Conservation (phyloP, 2,888 invertebrate genomes). For the Camptogramma bilineatum region DNA sequence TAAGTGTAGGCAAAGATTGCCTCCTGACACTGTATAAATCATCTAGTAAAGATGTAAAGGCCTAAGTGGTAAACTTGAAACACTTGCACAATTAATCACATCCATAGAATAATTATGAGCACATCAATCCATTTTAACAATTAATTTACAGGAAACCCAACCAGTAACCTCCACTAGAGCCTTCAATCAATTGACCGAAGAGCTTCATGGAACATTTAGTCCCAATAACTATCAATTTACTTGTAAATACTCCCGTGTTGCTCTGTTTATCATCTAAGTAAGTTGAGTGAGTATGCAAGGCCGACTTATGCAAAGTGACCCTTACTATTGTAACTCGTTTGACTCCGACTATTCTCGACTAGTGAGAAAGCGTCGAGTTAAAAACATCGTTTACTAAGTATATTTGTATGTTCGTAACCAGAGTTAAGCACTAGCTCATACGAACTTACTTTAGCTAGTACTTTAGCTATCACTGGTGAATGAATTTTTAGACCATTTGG, state of each 20-base stretch:
- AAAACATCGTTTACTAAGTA: too few species aligned
- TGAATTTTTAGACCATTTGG: too few species aligned
- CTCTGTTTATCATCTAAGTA: constrained; percentile 21
- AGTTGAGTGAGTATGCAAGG: constrained; percentile 15
- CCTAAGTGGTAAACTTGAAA: too few species aligned
- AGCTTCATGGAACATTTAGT: constrained; percentile 19
- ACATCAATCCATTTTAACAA: background rate
- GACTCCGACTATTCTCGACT: background rate
- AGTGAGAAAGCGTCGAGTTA: background rate
- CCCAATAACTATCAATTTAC: constrained; percentile 17
- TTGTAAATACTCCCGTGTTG: constrained; percentile 8
- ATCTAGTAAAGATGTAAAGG: background rate
- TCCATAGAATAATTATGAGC: too few species aligned
- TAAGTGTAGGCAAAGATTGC: too few species aligned
- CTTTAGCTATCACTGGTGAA: too few species aligned
- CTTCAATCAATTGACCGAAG: constrained; percentile 14
- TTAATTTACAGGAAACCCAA: background rate
- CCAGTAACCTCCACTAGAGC: constrained; percentile 1
- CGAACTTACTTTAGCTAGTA: too few species aligned
- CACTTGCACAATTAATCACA: too few species aligned
- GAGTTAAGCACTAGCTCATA: too few species aligned
- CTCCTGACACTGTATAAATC: too few species aligned
- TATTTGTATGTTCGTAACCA: too few species aligned
- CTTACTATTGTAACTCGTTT: constrained; percentile 13
- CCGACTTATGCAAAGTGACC: constrained; percentile 12